Base-by-base conservation (phyloP, 2,888 invertebrate species). In the Oligia strigilis region DNA sequence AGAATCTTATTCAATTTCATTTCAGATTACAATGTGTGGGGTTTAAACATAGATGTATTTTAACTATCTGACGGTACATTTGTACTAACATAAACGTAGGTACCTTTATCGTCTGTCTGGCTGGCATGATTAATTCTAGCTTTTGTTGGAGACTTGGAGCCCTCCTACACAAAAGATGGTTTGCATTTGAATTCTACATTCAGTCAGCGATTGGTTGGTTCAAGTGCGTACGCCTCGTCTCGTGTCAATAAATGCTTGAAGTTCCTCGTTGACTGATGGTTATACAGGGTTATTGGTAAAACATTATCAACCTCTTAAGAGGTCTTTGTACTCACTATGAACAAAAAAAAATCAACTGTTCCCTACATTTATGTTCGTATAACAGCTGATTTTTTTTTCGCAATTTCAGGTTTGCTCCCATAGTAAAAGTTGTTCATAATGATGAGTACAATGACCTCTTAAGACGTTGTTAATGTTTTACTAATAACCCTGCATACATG, bases 101-200 rank as follows among this genome's bases (percentile, higher is more conserved):
- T 72, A 75, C n/a, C 64, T 72, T 60, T 64, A 49, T 66, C 49
- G 64, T 74, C 70, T 72, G 69, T 75, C 81, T 75, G 76, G 65
- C 79, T 82, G 65, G 23, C 75, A 64, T 83, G 84, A 83, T 83
- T 80, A 72, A 83, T 84, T 67, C 84, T 71, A 80, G 66, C 80
- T 82, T 83, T 80, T 80, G 75, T 84, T 80, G 29, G 72, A 66
- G 66, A 58, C 46, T 66, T n/a, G 1, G 52, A 73, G 23, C 72
- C 73, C 73, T 76, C 79, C 70, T 74, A 78, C 81, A 66, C 73
- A 78, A 76, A 77, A 80, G 58, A 75, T 76, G 65, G 36, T 29
- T 60, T 80, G 66, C 67, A 80, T 83, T 72, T 75, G 49, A 74
- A 83, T 72, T 58, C 58, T 58, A 65, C 62, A 83, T 67, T 83